Evolutionary conservation across 2,113 vertebrate species (phyloP).

Genomic region (Clarias gariepinus): DNA sequence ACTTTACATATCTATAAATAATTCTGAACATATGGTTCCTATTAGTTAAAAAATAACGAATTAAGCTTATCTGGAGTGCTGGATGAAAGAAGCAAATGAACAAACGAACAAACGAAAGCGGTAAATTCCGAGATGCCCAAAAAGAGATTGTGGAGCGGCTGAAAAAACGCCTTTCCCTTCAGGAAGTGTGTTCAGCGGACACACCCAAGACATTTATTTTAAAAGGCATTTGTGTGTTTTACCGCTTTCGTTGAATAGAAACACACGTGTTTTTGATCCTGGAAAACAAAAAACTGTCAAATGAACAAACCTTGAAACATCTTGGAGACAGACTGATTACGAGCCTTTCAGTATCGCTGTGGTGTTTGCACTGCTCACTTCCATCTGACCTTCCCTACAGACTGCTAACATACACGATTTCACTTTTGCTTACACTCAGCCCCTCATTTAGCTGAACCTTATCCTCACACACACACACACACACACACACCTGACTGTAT

Average conservation of each 20-base stretch:
- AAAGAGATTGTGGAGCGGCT: background rate
- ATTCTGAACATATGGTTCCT: background rate
- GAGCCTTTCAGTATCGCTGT: background rate
- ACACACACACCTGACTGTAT: background rate
- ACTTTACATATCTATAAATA: background rate
- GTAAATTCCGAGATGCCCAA: background rate
- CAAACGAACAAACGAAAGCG: too few relatives aligned
- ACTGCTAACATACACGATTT: background rate
- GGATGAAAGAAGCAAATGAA: background rate
- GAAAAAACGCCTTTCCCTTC: background rate
- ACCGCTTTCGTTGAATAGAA: background rate
- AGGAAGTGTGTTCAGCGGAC: background rate
- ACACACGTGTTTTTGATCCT: background rate
- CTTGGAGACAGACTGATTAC: background rate
- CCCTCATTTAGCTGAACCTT: background rate
- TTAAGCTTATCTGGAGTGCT: background rate
- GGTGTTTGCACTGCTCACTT: background rate
- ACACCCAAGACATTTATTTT: too few relatives aligned
- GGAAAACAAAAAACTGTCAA: background rate
- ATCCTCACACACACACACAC: slow-evolving; percentile 1
- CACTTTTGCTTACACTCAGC: background rate
- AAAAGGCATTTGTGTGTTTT: too few relatives aligned
- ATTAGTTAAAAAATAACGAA: background rate
- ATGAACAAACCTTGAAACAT: background rate
- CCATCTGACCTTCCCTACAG: background rate